Base-by-base conservation (phyloP, 1,140 invertebrate genomes). In the Drosophila asahinai region DNA sequence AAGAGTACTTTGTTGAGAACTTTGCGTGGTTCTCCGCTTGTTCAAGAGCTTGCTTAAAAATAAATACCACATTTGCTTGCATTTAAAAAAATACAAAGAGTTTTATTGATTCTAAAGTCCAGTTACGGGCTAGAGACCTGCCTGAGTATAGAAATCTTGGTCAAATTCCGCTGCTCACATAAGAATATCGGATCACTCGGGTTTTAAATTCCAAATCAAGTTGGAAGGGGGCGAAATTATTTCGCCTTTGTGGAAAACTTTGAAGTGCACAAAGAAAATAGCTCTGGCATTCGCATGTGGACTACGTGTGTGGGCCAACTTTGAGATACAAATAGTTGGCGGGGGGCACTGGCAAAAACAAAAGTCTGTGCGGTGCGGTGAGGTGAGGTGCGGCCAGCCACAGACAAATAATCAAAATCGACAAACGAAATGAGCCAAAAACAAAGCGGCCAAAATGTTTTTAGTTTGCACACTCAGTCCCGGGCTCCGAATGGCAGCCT, bases 341-440 rank as follows among this genome's bases (percentile, higher is more conserved):
- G 49, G 6, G 40, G 76, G 17, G 6, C 36, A 64, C 36, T 42
- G 51, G 71, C 33, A 55, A 62, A 70, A 81, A 91, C 86, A 86
- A 86, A 86, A 82, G 76, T 70, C 45, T 78, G 38, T 38, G 33
- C 52, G 5, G 30, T 33, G 51, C n/a, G n/a, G 33, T 36, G 33
- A 2, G 33, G 9, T 68, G 33, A 2, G 33, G 9, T 68, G 72
- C 57, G 68, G 74, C 58, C 52, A 81, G 72, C 81, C 84, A 90
- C 81, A 90, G 86, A 89, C 86, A 90, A 89, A 89, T 90, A 90
- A 89, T 90, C 86, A 89, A 86, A 89, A 89, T 89, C 86, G 86
- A 89, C 86, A 86, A 90, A 81, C 78, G 81, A 89, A 89, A 89
- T 89, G 84, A 84, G 81, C 73, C 84, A 90, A 89, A 86, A 91